Evolutionary conservation across 2,113 vertebrate genomes (phyloP), one percentile per base, ranked within the genome.

Genomic region (Trematomus loennbergii): DNA sequence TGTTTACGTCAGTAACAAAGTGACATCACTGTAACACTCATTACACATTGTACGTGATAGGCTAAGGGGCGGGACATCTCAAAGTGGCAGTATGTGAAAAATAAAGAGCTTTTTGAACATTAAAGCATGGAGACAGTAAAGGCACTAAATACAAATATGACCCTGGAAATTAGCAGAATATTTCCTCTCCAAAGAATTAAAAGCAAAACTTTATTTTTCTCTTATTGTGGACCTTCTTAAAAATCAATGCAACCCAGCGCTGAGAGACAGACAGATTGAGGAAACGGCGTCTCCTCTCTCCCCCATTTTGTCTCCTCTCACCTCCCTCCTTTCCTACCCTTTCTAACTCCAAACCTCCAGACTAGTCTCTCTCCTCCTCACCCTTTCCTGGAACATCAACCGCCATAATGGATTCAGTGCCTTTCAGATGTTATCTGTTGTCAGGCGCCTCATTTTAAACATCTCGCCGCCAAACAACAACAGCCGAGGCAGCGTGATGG

Each of bases 351-450:
- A 70, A 69, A 82, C 61, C 60, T 84, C 71, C 53, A 49, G 68
- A 82, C 52, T 79, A 66, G 66, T 59, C 59, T 75, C 62, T 57
- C 69, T 60, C 67, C 64, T 66, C 29, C 55, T 77, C 59, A 1
- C 63, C 48, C 83, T 75, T 90, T 91, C 84, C 85, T 15, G 77
- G 79, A 86, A 89, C 79, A 81, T 73, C 85, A 55, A 57, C 87
- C 33, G 5, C 79, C 69, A 48, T 94, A 93, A 94, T 93, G 91
- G 89, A 82, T 86, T 76, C 82, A 25, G 72, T 45, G 71, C 77
- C 45, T 87, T 82, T 84, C 86, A 86, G 91, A 93, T 93, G 66
- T 81, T 88, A 89, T 92, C 91, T 87, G 82, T 71, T 87, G 86
- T 86, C 88, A 78, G 84, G 62, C 62, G 52, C 73, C 78, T 87